Evolutionary conservation across 2,113 vertebrate species (phyloP).

Genomic region (Acrocephalus kingi): DNA sequence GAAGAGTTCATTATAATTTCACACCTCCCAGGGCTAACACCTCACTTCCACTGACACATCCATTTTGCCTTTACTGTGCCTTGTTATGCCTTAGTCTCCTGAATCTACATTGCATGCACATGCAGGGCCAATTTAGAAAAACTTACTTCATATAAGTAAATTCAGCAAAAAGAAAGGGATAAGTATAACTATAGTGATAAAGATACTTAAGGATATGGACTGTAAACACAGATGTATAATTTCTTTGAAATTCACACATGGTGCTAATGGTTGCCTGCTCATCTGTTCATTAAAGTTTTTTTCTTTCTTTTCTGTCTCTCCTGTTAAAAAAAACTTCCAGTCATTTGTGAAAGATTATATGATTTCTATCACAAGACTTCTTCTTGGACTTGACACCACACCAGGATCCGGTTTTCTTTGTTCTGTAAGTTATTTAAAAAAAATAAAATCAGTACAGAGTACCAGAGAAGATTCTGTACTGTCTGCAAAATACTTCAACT

Average conservation of each 20-base stretch:
- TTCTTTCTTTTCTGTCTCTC: conserved; percentile 1
- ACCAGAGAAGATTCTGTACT: not conserved
- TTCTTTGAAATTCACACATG: not conserved
- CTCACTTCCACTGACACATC: not conserved
- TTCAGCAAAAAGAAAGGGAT: not conserved
- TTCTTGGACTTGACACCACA: conserved; percentile 83
- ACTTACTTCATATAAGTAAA: not conserved
- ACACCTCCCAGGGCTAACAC: not conserved
- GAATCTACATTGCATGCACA: not conserved
- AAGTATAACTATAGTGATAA: not conserved
- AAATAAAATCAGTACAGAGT: not conserved
- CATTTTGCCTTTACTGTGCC: not conserved
- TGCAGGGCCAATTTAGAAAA: not conserved
- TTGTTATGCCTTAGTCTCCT: not conserved
- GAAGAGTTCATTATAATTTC: not conserved
- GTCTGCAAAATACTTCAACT: not conserved
- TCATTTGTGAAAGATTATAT: conserved; percentile 88
- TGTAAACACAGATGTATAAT: not conserved
- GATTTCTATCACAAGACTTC: conserved; percentile 86
- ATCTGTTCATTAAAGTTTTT: not conserved
- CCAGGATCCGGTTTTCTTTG: conserved; percentile 86
- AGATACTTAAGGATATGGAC: not conserved
- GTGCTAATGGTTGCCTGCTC: not conserved
- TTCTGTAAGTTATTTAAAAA: conserved; percentile 75
- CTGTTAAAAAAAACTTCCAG: conserved; percentile 66